Base-by-base conservation (phyloP, 2,113 vertebrate species). In the Mustela lutreola region DNA sequence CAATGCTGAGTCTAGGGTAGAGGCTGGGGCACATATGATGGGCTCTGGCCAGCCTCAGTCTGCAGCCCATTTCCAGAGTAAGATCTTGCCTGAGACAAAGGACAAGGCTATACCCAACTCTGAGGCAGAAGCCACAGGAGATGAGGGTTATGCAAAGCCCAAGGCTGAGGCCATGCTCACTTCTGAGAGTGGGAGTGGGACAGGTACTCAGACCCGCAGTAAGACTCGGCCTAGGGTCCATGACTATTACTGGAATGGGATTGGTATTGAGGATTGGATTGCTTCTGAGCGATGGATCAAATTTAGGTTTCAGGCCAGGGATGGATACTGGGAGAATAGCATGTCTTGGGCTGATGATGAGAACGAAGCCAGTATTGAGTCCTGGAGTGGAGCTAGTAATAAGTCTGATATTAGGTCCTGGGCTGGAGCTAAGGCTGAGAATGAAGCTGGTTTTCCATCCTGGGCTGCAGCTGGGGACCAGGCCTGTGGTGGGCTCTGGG, bases 191-290 rank as follows among this genome's bases (percentile, higher is more conserved):
- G 75, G 89, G 50, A 48, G 56, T 73, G 90, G 22, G 42, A 45
- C 42, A 89, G 56, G 39, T 14, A 18, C 80, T 92, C 91, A 94
- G 71, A 28, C 80, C 33, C 75, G 9, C 48, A 75, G 82, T 65
- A 91, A 84, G 36, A 78, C 81, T 88, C 96, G 87, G 70, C 5
- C 92, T 90, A 94, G 84, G 12, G 50, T 85, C 56, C 95, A 97
- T 10, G 97, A 97, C 79, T 96, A 96, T 82, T 98, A 98, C 93
- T 98, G 98, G 98, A 97, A 75, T 94, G 98, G 93, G 11, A 97
- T 98, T 94, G 98, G 98, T 85, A 85, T 97, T 81, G 97, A 98
- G 85, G 98, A 98, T 22, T 98, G 97, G 98, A 96, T 98, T 95
- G 98, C 97, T 96, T 97, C 97, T 91, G 98, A 98, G 63, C 80